Evolutionary conservation across 2,888 invertebrate species (phyloP), one percentile per base, ranked within the genome.

Genomic region (Cepaea hortensis): DNA sequence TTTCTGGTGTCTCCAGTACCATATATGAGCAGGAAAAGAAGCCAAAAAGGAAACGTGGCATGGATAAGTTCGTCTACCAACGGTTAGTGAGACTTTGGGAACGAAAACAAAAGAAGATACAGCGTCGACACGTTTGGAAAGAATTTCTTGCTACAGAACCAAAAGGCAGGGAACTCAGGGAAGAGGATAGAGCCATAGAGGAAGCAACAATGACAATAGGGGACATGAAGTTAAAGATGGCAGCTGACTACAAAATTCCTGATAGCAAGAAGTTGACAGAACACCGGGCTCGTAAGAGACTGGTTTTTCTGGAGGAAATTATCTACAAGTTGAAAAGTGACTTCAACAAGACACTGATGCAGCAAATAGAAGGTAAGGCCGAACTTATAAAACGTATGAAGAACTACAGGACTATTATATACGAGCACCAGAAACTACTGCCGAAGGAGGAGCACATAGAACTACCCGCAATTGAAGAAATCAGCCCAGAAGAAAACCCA

Each of bases 11-110:
- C 3, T n/a, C 65, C 23, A 84, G 84, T 35, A 72, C 62, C 15
- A 62, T 79, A 2, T 48, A 70, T 15, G 62, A 55, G 20, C 20
- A 55, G 3, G 84, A 81, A 23, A 75, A 72, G 3, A 79, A 62
- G 13, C 87, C 87, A n/a, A 81, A 61, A 48, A 62, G 81, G n/a
- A 23, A 65, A 20, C 48, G 20, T 0, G 87, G 87, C 9, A 84
- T 87, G 87, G 81, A 84, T 65, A 84, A 84, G 61, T 87, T 87
- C 76, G 81, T 87, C 50, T 62, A 87, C 50, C 84, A 87, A 76
- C 55, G 76, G 7, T 13, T 84, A 48, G 84, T 84, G 9, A 46
- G 87, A 20, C 65, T 87, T 4, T 87, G 87, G 87, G 76, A 84
- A 48, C 73, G 87, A 13, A 84, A 80, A 68, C 84, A 87, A 23